phyloP scores from a whole-genome alignment of 2,797 vertebrate genomes.

The Agapornis canus region DNA sequence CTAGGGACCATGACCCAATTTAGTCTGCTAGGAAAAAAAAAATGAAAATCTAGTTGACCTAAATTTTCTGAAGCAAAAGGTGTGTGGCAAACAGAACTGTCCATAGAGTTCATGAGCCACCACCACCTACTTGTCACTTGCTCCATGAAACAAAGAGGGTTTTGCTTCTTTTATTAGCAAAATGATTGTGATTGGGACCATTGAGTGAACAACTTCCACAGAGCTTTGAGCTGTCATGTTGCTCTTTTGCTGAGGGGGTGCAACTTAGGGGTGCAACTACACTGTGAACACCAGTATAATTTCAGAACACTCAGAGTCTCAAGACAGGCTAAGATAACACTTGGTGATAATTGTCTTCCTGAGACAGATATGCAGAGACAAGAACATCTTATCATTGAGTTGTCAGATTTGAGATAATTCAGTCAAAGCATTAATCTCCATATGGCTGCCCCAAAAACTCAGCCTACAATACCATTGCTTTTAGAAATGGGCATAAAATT shows the following conservation, averaged over 20 bases:
- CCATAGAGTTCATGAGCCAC: neutral
- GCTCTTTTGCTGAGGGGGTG: neutral
- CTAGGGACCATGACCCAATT: constrained; percentile 61
- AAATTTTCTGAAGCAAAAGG: constrained; percentile 60
- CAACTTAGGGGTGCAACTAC: neutral
- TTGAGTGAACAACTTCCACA: constrained; percentile 17
- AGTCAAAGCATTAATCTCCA: neutral
- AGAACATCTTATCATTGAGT: neutral
- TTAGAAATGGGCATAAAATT: neutral
- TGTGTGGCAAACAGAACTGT: constrained; percentile 1
- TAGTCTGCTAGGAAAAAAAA: constrained; percentile 28
- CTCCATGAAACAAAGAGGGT: neutral
- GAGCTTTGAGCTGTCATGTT: neutral
- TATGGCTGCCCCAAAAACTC: neutral
- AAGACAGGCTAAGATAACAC: neutral
- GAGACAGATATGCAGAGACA: neutral
- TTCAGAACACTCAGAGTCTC: neutral
- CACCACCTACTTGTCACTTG: constrained; percentile 16
- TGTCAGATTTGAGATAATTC: neutral
- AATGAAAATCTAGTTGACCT: constrained; percentile 27
- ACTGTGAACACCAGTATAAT: neutral
- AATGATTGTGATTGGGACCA: constrained; percentile 23
- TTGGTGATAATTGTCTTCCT: neutral
- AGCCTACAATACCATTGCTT: neutral
- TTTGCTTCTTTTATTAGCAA: constrained; percentile 38